phyloP scores from a whole-genome alignment of 2,797 vertebrate genomes.

The Sebastes reedi region DNA sequence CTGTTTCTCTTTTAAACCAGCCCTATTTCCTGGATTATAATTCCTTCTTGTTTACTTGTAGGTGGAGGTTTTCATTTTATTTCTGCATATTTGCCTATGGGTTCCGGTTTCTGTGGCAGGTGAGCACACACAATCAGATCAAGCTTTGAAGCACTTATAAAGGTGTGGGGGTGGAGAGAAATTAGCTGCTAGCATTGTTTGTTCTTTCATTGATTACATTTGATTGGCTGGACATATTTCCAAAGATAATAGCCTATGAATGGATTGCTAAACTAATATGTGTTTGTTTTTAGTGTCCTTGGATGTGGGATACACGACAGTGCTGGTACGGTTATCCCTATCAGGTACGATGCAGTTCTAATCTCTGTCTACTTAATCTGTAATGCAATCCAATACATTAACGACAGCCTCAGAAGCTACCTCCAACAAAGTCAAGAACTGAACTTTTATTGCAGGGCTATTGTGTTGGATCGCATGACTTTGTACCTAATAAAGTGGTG shows the following conservation, averaged over 20 bases:
- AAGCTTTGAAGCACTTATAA: not conserved
- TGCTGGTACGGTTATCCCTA: constrained; percentile 97
- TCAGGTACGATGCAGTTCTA: constrained; percentile 83
- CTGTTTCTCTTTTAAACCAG: not conserved
- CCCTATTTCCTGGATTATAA: not conserved
- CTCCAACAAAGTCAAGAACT: not conserved
- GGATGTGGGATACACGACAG: constrained; percentile 95
- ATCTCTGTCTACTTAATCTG: not conserved
- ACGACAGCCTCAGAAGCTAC: not conserved
- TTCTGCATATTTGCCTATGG: constrained; percentile 93
- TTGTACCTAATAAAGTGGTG: not conserved
- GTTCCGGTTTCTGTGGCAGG: constrained; percentile 93
- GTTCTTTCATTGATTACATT: not conserved
- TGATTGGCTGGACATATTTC: not conserved
- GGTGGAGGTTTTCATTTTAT: constrained; percentile 99
- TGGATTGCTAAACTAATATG: not conserved
- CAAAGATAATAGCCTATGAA: not conserved
- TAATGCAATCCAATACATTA: not conserved
- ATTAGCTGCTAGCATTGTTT: not conserved
- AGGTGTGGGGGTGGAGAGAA: not conserved
- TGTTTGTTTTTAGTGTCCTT: constrained; percentile 83
- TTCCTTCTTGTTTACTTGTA: constrained; percentile 62
- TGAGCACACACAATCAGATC: constrained; percentile 75
- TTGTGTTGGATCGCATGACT: not conserved
- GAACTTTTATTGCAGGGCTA: not conserved